Conservation (phyloP, 2,113 vertebrate species). For the Centropus bengalensis region DNA sequence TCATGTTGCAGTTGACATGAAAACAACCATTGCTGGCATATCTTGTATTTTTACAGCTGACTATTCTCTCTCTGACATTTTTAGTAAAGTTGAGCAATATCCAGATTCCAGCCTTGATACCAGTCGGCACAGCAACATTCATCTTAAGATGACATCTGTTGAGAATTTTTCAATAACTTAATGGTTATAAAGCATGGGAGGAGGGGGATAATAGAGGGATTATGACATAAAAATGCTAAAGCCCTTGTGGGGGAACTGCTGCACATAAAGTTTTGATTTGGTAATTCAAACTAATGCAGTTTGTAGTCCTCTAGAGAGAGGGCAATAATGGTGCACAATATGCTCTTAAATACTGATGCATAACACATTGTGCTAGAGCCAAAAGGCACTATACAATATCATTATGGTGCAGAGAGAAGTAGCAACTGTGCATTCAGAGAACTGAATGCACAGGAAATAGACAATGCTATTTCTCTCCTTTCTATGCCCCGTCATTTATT, state of each 20-base stretch:
- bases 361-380: conserved; percentile 84
- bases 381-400: conserved; percentile 82
- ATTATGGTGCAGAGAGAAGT: conserved; percentile 78
- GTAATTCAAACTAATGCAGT: conserved; percentile 86
- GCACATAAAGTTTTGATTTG: conserved; percentile 83
- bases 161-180: conserved; percentile 88
- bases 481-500: neutral
- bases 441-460: conserved; percentile 22
- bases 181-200: conserved; percentile 81
- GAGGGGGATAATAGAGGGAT: conserved; percentile 77
- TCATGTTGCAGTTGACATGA: conserved; percentile 72
- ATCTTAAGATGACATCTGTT: conserved; percentile 90
- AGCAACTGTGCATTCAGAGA: conserved; percentile 70
- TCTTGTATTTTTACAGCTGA: conserved; percentile 83
- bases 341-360: conserved; percentile 84
- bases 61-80: conserved; percentile 78
- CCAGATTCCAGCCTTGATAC: conserved; percentile 86
- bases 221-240: conserved; percentile 89
- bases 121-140: conserved; percentile 82
- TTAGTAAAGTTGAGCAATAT: conserved; percentile 79
- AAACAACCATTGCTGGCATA: conserved; percentile 74
- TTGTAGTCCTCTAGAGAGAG: conserved; percentile 84
- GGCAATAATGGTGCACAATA: conserved; percentile 82
- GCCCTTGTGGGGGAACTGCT: conserved; percentile 77
- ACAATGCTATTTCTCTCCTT: neutral